Conservation (phyloP, 2,797 vertebrate genomes). For the Melanotaenia nigrans region DNA sequence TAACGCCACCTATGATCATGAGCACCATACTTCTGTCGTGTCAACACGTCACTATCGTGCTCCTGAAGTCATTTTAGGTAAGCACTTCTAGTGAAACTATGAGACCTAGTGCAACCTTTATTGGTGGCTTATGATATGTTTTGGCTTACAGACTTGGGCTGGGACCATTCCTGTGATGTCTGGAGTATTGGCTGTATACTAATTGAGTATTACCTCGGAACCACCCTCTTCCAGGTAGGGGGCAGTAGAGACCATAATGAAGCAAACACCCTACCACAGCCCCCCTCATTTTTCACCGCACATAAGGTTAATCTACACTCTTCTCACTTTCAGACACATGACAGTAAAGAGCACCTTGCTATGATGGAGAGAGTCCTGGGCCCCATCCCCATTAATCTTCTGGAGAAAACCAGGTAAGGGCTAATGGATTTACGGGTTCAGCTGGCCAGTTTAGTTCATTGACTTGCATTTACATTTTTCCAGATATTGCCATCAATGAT, state of each 20-base stretch:
- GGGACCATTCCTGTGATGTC: constrained; percentile 90
- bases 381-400: constrained; percentile 85
- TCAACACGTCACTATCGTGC: constrained; percentile 98
- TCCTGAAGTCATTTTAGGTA: constrained; percentile 97
- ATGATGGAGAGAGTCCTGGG: constrained; percentile 98
- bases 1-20: constrained; percentile 95
- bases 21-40: constrained; percentile 95
- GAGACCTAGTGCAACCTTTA: not conserved
- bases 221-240: constrained; percentile 89
- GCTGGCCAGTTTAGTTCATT: not conserved
- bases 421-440: no score
- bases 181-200: constrained; percentile 93
- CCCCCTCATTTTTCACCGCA: not conserved
- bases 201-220: constrained; percentile 91
- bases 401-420: constrained; percentile 88
- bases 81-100: constrained; percentile 40
- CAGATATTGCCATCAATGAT: not conserved
- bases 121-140: not conserved
- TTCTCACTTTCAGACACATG: constrained; percentile 82
- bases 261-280: not conserved
- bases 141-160: constrained; percentile 85
- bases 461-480: not conserved
- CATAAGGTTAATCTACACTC: not conserved
- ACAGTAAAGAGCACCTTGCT: constrained; percentile 94
- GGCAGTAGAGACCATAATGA: not conserved